Conservation (phyloP, 1,140 invertebrate genomes). For the Galleria mellonella region DNA sequence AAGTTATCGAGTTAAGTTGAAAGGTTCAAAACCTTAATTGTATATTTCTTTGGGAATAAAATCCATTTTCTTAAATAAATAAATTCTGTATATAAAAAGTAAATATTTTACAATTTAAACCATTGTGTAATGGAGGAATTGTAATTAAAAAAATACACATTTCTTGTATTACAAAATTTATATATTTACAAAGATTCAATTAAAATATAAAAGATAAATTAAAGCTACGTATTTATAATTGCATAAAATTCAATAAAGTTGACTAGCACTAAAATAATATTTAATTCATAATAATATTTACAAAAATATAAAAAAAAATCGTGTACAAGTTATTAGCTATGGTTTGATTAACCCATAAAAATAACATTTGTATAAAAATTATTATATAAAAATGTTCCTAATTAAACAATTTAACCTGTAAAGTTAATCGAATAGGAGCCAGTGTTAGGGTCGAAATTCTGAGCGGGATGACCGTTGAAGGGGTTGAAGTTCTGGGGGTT, state of each 20-base stretch:
- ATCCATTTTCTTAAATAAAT: too few relatives aligned
- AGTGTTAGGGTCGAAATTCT: conserved; percentile 78
- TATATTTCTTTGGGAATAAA: too few relatives aligned
- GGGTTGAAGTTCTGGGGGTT: conserved; percentile 65
- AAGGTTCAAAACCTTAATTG: too few relatives aligned
- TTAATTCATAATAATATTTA: conserved; percentile 8
- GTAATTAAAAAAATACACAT: too few relatives aligned
- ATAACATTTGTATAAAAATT: background rate
- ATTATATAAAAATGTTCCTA: background rate
- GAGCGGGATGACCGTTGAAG: conserved; percentile 77
- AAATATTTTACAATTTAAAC: too few relatives aligned
- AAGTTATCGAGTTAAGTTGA: too few relatives aligned
- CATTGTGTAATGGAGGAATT: too few relatives aligned
- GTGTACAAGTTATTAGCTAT: background rate
- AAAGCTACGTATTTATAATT: conserved; percentile 27
- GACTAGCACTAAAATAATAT: conserved; percentile 44
- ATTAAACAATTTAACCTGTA: conserved; percentile 43
- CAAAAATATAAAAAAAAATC: conserved; percentile 18
- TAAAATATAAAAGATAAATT: conserved; percentile 17
- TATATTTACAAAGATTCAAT: too few relatives aligned
- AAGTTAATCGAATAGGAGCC: conserved; percentile 84
- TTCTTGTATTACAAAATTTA: too few relatives aligned
- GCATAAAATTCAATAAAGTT: conserved; percentile 22
- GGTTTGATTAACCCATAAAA: background rate
- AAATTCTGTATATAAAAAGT: too few relatives aligned